Base-by-base conservation (phyloP, 2,888 invertebrate genomes). In the Meiosimyza platycephala region DNA sequence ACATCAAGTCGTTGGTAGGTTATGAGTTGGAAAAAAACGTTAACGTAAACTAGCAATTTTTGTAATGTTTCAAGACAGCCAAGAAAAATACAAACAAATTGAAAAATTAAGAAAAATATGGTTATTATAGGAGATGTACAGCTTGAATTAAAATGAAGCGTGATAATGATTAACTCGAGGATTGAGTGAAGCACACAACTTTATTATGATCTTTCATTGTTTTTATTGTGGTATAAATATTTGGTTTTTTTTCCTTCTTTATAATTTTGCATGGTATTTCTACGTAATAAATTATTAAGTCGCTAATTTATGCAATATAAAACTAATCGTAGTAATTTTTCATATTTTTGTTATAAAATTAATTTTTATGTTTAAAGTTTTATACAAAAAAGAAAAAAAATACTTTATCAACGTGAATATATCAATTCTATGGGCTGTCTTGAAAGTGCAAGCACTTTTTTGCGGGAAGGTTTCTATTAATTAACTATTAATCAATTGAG, bases 131-230 rank as follows among this genome's bases (percentile, higher is more conserved):
- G 18, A 18, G 18, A 12, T 60, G 33, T 12, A 28, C 55, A 16
- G 55, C 55, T 55, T 47, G 48, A 51, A 16, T 64, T 11, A 18
- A 64, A 64, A 16, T 13, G 50, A 50, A 50, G 64, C 50, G 47
- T 33, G 59, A 60, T 60, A 28, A 60, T 48, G 48, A 48, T 67
- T 67, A 57, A 67, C 40, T 67, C 48, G 55, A 57, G 18, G 55
- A 47, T 57, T 15, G 47, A 67, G 47, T 40, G 40, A 40, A 7
- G 40, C 40, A 6, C 18, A 48, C 18, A 48, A 18, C 18, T 47
- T 28, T 51, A 57, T 67, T n/a, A 22, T 67, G 52, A 13, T 33
- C 40, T 66, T 13, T 16, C 3, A 47, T 16, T 57, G 47, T 47
- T 67, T 48, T 12, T 67, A 16, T 11, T 6, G 52, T 47, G 18